Evolutionary conservation across 2,797 vertebrate genomes (phyloP).

Genomic region (Urophycis tenuis): DNA sequence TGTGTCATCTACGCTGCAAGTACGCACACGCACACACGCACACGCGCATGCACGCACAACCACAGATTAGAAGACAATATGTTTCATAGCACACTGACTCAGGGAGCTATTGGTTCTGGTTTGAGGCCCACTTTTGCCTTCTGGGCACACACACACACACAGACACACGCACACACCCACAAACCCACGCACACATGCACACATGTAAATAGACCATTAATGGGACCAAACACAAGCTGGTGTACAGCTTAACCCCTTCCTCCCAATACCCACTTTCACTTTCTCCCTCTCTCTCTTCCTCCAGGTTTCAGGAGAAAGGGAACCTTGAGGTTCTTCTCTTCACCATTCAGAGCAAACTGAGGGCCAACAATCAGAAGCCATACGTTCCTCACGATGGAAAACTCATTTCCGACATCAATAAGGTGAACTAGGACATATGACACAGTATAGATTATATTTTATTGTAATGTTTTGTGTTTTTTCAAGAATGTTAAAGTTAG

Average conservation of each 20-base stretch:
- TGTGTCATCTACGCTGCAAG: not conserved
- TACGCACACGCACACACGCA: not conserved
- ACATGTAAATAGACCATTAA: not conserved
- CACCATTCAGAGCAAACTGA: slow-evolving; percentile 96
- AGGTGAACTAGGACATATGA: slow-evolving; percentile 62
- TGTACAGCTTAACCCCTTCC: not conserved
- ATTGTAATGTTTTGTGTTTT: not conserved
- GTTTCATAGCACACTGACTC: slow-evolving; percentile 15
- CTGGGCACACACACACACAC: not conserved
- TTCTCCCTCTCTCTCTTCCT: not conserved
- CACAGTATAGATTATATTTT: not conserved
- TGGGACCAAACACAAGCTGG: not conserved
- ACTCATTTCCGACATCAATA: slow-evolving; percentile 92
- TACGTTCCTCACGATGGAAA: slow-evolving; percentile 90
- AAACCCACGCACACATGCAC: not conserved
- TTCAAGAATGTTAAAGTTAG: not conserved
- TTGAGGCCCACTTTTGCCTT: not conserved
- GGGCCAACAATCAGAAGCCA: slow-evolving; percentile 93
- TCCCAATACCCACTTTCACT: not conserved
- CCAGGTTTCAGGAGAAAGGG: slow-evolving; percentile 92
- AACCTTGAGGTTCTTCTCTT: slow-evolving; percentile 93
- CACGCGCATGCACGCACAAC: not conserved
- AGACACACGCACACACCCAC: not conserved
- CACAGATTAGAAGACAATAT: slow-evolving; percentile 2
- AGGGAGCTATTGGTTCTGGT: slow-evolving; percentile 11